These are phyloP conservation scores for Apodemia hepburni DNA, from an alignment of 2,888 invertebrate species.

Conservation along the genomic window DNA sequence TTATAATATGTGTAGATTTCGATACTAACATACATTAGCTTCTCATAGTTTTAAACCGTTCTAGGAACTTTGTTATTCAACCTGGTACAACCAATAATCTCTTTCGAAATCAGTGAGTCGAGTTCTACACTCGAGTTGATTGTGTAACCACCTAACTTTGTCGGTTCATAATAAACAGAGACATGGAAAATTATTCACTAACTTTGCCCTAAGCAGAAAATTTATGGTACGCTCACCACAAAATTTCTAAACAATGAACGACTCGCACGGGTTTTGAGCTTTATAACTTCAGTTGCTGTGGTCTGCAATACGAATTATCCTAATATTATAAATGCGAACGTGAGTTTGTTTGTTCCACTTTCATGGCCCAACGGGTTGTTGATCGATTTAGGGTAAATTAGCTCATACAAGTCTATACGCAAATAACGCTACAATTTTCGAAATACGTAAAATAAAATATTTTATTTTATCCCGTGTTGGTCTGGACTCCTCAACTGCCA, in stretches of 20 bases:
- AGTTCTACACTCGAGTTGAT: slow-evolving; percentile 59
- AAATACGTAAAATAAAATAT: too few relatives aligned
- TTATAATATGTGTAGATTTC: not conserved
- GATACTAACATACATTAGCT: not conserved
- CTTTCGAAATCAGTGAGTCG: slow-evolving; percentile 42
- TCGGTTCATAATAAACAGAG: slow-evolving; percentile 75
- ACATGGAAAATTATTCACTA: slow-evolving; percentile 76
- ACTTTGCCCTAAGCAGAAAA: slow-evolving; percentile 68
- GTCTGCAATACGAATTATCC: slow-evolving; percentile 29
- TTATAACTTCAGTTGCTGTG: slow-evolving; percentile 33
- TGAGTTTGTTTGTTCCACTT: slow-evolving; percentile 28
- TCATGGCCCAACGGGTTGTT: not conserved
- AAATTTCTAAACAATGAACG: slow-evolving; percentile 66
- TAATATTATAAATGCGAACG: slow-evolving; percentile 26
- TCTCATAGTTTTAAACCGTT: not conserved
- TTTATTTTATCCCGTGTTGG: too few relatives aligned
- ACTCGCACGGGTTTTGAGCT: slow-evolving; percentile 46
- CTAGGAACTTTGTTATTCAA: slow-evolving; percentile 8
- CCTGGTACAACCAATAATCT: slow-evolving; percentile 33
- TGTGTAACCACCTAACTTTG: slow-evolving; percentile 66
- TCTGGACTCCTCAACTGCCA: too few relatives aligned
- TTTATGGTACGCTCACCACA: slow-evolving; percentile 75
- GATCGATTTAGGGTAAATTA: not conserved
- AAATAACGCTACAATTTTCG: not conserved
- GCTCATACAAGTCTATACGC: not conserved